These are phyloP conservation scores for Engystomops pustulosus DNA, from an alignment of 2,113 vertebrate species.

Conservation along the genomic window DNA sequence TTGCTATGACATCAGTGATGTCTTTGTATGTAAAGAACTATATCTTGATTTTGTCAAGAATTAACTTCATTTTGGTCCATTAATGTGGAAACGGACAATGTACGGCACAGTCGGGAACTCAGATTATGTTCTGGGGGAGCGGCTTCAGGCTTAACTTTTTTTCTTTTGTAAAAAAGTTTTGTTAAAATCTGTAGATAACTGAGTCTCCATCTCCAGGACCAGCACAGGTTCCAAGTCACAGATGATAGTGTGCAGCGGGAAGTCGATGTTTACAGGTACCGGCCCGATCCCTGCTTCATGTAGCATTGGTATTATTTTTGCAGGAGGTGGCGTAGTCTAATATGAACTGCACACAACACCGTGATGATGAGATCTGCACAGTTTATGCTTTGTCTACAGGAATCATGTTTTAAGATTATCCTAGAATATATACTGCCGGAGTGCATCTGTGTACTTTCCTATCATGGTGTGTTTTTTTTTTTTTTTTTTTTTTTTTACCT, in stretches of 20 bases:
- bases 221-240: conserved; percentile 76
- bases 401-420: neutral
- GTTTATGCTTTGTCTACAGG: conserved; percentile 65
- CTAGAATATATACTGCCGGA: conserved; percentile 62
- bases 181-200: conserved; percentile 74
- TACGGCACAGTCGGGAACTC: conserved; percentile 79
- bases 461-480: conserved; percentile 46
- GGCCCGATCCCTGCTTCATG: conserved; percentile 78
- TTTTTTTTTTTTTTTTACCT: neutral
- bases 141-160: conserved; percentile 79
- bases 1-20: conserved; percentile 99
- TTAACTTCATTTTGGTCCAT: conserved; percentile 92
- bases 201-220: conserved; percentile 78
- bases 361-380: neutral
- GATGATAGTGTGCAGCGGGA: conserved; percentile 75
- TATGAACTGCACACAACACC: conserved; percentile 65
- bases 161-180: conserved; percentile 64
- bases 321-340: conserved; percentile 62
- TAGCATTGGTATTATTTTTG: conserved; percentile 76
- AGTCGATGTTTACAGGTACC: conserved; percentile 91
- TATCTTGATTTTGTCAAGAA: conserved; percentile 99
- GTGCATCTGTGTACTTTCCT: conserved; percentile 69
- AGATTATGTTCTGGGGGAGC: conserved; percentile 83
- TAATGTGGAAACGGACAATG: conserved; percentile 84
- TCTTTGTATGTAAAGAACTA: conserved; percentile 97